Evolutionary conservation across 2,113 vertebrate species (phyloP).

Genomic region (Onychostruthus taczanowskii): DNA sequence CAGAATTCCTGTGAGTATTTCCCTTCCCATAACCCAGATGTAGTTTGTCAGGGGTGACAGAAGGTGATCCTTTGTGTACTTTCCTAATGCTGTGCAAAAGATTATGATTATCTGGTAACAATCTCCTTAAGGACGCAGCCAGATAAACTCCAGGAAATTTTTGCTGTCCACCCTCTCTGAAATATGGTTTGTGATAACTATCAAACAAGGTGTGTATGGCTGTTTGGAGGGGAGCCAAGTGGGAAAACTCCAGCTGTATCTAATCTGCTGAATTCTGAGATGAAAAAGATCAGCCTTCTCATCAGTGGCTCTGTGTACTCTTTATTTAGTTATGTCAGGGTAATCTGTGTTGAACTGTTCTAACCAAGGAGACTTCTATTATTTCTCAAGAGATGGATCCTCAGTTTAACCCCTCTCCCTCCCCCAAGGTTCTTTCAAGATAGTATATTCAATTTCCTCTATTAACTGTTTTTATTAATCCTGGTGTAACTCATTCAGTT

Average conservation of each 20-base stretch:
- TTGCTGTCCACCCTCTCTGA: conserved; percentile 8
- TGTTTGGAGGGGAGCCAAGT: not conserved
- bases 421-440: not conserved
- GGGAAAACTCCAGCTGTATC: not conserved
- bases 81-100: not conserved
- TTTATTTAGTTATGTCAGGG: not conserved
- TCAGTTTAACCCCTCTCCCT: not conserved
- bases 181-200: not conserved
- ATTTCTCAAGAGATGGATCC: not conserved
- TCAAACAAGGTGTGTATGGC: not conserved
- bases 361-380: not conserved
- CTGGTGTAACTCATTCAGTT: not conserved
- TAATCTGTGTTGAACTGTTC: not conserved
- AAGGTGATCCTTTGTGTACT: not conserved
- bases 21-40: not conserved
- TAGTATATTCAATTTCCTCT: not conserved
- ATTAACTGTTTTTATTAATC: not conserved
- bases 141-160: conserved; percentile 10
- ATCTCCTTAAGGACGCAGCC: not conserved
- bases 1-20: not conserved
- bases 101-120: not conserved
- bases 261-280: not conserved
- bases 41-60: not conserved
- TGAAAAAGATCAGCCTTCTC: not conserved
- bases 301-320: not conserved